These are phyloP conservation scores for Mus caroli DNA, from an alignment of 2,797 vertebrate species.

Conservation along the genomic window DNA sequence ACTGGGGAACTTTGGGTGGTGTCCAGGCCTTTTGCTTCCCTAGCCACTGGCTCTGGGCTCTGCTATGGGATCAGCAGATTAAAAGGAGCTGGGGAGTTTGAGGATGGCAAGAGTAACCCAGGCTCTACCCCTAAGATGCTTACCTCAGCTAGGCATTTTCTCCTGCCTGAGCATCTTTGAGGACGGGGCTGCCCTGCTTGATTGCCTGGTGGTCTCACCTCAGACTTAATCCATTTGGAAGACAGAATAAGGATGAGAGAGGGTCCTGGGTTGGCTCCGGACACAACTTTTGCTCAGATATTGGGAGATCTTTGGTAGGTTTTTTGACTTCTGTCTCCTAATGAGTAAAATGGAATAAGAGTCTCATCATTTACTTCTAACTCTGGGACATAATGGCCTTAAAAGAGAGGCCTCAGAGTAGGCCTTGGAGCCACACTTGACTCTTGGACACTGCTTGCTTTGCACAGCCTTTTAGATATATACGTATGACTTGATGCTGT, in stretches of 20 bases:
- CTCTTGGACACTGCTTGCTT: not conserved
- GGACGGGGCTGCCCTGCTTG: not conserved
- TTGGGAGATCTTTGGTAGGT: not conserved
- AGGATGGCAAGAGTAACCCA: not conserved
- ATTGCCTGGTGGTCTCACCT: not conserved
- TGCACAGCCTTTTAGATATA: not conserved
- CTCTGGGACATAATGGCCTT: not conserved
- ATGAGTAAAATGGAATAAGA: not conserved
- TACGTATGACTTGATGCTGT: not conserved
- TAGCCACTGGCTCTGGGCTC: not conserved
- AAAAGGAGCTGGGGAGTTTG: not conserved
- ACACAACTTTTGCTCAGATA: not conserved
- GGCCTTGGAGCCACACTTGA: not conserved
- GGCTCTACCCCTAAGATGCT: not conserved
- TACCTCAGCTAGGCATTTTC: not conserved
- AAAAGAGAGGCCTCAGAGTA: too few relatives aligned
- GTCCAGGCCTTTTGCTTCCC: not conserved
- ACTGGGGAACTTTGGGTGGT: not conserved
- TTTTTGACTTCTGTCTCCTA: not conserved
- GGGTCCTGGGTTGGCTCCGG: not conserved
- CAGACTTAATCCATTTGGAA: not conserved
- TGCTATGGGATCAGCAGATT: not conserved
- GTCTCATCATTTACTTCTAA: too few relatives aligned
- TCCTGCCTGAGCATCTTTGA: not conserved
- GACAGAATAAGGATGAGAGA: not conserved